phyloP scores from a whole-genome alignment of 2,113 vertebrate species.

The Centropus bengalensis region DNA sequence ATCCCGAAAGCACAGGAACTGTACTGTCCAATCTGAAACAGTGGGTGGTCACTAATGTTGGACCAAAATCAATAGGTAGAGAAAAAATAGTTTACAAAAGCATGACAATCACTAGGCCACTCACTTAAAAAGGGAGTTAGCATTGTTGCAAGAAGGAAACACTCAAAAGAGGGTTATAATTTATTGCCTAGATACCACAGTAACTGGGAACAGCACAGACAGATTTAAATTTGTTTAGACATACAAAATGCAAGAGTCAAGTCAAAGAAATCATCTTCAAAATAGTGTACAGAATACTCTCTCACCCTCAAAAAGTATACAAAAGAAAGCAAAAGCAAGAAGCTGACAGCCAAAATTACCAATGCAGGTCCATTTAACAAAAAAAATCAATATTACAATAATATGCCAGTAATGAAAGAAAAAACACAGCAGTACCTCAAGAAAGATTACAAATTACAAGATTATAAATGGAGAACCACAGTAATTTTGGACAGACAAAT shows the following conservation, averaged over 20 bases:
- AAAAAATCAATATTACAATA: conserved; percentile 68
- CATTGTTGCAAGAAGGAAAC: conserved; percentile 21
- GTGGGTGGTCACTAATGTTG: conserved; percentile 43
- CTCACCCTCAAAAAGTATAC: conserved; percentile 1
- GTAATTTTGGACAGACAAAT: conserved; percentile 55
- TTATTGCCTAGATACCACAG: conserved; percentile 31
- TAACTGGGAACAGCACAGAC: conserved; percentile 22
- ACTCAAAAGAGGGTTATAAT: conserved; percentile 32
- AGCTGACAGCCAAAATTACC: conserved; percentile 63
- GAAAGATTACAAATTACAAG: conserved; percentile 67
- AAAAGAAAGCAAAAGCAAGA: conserved; percentile 37
- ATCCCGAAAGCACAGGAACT: neutral
- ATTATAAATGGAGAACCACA: conserved; percentile 65
- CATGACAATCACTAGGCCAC: conserved; percentile 42
- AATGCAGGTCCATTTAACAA: conserved; percentile 59
- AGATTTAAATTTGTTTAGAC: conserved; percentile 48
- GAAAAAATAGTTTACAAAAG: conserved; percentile 54
- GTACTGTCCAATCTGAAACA: neutral
- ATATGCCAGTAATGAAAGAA: conserved; percentile 65
- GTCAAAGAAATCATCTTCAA: conserved; percentile 37
- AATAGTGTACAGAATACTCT: neutral
- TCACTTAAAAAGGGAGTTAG: conserved; percentile 46
- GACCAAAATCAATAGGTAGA: conserved; percentile 59
- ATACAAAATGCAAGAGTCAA: neutral
- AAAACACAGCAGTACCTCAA: conserved; percentile 52